Evolutionary conservation across 1,140 invertebrate species (phyloP).

Genomic region (Steinernema feltiae): DNA sequence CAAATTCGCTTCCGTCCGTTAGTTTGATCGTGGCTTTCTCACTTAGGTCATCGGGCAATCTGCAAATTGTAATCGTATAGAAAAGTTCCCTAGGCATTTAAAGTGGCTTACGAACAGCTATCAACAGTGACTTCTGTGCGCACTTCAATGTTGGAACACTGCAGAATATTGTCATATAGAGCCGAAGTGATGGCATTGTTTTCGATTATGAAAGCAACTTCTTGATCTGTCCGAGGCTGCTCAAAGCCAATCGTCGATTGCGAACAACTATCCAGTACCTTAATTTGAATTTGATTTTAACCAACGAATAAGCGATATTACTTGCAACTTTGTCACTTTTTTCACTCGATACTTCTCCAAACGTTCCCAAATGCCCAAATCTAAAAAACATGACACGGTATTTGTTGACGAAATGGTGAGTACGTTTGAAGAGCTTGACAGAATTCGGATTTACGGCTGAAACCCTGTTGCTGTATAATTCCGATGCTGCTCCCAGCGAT

Average conservation of each 20-base stretch:
- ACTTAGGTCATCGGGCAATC: conserved; percentile 40
- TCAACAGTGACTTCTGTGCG: conserved; percentile 31
- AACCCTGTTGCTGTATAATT: conserved; percentile 33
- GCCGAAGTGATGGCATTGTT: conserved; percentile 33
- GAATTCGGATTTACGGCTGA: conserved; percentile 39
- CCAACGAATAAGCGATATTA: not conserved
- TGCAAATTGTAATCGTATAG: conserved; percentile 29
- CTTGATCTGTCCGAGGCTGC: conserved; percentile 23
- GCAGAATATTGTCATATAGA: conserved; percentile 36
- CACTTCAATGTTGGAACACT: conserved; percentile 37
- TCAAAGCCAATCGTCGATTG: conserved; percentile 36
- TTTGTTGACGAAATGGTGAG: conserved; percentile 3
- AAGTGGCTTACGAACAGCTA: conserved; percentile 36
- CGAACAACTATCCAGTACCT: conserved; percentile 38
- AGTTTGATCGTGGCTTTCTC: conserved; percentile 58
- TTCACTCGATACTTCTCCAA: conserved; percentile 27
- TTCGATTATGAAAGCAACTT: conserved; percentile 39
- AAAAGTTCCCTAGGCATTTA: not conserved
- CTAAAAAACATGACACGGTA: conserved; percentile 18
- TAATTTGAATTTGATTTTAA: not conserved
- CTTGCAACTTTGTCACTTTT: conserved; percentile 30
- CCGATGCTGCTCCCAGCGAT: not conserved
- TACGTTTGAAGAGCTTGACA: conserved; percentile 33
- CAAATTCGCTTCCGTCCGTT: conserved; percentile 58
- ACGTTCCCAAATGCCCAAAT: conserved; percentile 34